Percentiles rank a stretch among this genome's conserved stretches.
These are phyloP conservation scores for Acanthiza pusilla DNA, from an alignment of 2,797 vertebrate genomes.

Conservation along the genomic window DNA sequence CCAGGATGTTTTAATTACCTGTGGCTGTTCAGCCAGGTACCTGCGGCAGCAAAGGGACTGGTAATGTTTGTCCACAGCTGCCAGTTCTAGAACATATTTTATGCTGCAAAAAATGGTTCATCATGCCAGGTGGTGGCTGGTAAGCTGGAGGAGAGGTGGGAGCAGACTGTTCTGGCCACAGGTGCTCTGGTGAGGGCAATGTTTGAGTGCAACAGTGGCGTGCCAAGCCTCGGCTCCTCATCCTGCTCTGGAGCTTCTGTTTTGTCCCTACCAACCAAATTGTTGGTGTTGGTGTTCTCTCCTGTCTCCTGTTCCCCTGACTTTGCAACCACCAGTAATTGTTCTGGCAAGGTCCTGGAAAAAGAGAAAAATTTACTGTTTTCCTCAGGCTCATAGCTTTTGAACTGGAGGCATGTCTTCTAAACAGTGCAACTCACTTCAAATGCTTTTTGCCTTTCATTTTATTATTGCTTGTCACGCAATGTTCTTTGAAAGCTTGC, in stretches of 20 bases:
- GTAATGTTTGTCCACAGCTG: not conserved
- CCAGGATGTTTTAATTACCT: fast-evolving
- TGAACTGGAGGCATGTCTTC: conserved; percentile 79
- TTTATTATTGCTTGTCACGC: conserved; percentile 83
- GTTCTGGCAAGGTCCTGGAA: conserved; percentile 63
- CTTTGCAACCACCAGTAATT: conserved; percentile 58
- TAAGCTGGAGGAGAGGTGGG: not conserved
- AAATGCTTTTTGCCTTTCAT: conserved; percentile 82
- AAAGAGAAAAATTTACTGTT: conserved; percentile 68
- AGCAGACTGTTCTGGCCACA: fast-evolving
- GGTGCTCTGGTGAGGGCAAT: conserved; percentile 51
- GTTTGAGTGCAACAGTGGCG: conserved; percentile 52
- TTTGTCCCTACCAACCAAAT: not conserved
- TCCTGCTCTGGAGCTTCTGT: conserved; percentile 55
- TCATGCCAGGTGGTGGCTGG: not conserved
- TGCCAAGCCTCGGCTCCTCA: not conserved
- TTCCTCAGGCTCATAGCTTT: conserved; percentile 77
- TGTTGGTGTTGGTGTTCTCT: conserved; percentile 63
- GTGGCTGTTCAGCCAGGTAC: fast-evolving
- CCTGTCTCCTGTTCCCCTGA: conserved; percentile 66
- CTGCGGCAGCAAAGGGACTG: not conserved
- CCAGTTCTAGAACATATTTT: fast-evolving
- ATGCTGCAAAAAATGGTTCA: fast-evolving
- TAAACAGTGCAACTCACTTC: conserved; percentile 83
- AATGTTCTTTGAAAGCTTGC: conserved; percentile 88